Conservation (phyloP, 2,888 invertebrate species). For the Andricus quercusramuli region DNA sequence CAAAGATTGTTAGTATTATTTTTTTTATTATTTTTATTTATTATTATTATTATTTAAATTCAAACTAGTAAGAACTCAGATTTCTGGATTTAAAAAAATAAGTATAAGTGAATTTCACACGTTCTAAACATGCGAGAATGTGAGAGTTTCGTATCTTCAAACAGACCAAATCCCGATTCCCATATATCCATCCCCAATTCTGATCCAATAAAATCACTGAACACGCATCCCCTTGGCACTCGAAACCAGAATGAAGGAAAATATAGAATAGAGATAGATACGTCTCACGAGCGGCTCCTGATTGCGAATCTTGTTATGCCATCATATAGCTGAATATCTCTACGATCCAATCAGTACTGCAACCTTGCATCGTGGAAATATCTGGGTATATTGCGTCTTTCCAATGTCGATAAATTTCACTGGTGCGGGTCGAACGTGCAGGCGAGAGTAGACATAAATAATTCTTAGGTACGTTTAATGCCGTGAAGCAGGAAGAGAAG, state of each 20-base stretch:
- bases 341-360: conserved; percentile 60
- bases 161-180: conserved; percentile 43
- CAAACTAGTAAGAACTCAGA: too few species aligned
- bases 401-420: conserved; percentile 62
- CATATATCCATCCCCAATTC: conserved; percentile 44
- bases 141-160: conserved; percentile 25
- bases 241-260: conserved; percentile 54
- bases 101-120: conserved; percentile 18
- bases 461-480: conserved; percentile 58
- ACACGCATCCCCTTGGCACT: conserved; percentile 51
- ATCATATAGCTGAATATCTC: conserved; percentile 55
- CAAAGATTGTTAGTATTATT: too few species aligned
- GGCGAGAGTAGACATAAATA: conserved; percentile 60
- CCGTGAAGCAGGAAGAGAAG: conserved; percentile 47
- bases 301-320: conserved; percentile 65
- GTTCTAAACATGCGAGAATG: conserved; percentile 27
- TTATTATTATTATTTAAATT: too few species aligned
- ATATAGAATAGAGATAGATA: conserved; percentile 62
- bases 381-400: conserved; percentile 55
- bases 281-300: conserved; percentile 58
- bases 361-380: conserved; percentile 52
- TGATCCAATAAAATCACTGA: conserved; percentile 59
- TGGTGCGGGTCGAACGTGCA: conserved; percentile 57
- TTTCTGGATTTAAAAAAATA: too few species aligned
- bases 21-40: too few species aligned